Evolutionary conservation across 2,888 invertebrate species (phyloP).

Genomic region (Trichopria drosophilae): DNA sequence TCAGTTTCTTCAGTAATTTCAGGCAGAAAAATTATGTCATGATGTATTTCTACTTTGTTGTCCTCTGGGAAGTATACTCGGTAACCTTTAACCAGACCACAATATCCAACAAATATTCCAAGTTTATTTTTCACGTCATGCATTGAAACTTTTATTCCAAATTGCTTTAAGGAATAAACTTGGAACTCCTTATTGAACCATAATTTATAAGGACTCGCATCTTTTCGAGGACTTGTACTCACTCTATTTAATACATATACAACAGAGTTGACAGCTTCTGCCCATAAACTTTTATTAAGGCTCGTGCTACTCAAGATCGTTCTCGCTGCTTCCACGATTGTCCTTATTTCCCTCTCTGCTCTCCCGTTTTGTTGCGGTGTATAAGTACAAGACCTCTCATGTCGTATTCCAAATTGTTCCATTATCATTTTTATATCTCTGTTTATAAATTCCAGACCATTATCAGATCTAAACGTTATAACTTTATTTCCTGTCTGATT

Average conservation of each 20-base stretch:
- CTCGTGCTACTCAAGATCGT: conserved; percentile 32
- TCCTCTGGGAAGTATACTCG: conserved; percentile 16
- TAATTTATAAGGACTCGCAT: conserved; percentile 42
- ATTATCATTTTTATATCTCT: conserved; percentile 14
- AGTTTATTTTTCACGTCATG: conserved; percentile 26
- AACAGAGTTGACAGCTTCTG: conserved; percentile 51
- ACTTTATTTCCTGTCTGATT: conserved; percentile 12
- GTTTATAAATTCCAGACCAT: conserved; percentile 32
- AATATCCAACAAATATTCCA: conserved; percentile 44
- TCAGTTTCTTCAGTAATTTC: conserved; percentile 1
- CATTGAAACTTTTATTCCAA: conserved; percentile 24
- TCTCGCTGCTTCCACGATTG: conserved; percentile 40
- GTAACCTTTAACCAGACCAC: conserved; percentile 39
- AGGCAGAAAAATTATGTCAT: neutral
- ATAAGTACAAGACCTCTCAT: conserved; percentile 29
- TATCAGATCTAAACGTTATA: conserved; percentile 30
- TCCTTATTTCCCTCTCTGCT: conserved; percentile 43
- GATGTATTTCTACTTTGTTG: conserved; percentile 5
- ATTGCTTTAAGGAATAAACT: too few relatives aligned
- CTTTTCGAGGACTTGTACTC: conserved; percentile 39
- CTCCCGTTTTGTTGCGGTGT: conserved; percentile 36
- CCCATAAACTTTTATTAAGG: conserved; percentile 46
- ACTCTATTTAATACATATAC: conserved; percentile 48
- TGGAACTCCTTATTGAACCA: conserved; percentile 36
- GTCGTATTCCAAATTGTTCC: conserved; percentile 24